phyloP scores from a whole-genome alignment of 1,140 invertebrate genomes.

The Homarus americanus region DNA sequence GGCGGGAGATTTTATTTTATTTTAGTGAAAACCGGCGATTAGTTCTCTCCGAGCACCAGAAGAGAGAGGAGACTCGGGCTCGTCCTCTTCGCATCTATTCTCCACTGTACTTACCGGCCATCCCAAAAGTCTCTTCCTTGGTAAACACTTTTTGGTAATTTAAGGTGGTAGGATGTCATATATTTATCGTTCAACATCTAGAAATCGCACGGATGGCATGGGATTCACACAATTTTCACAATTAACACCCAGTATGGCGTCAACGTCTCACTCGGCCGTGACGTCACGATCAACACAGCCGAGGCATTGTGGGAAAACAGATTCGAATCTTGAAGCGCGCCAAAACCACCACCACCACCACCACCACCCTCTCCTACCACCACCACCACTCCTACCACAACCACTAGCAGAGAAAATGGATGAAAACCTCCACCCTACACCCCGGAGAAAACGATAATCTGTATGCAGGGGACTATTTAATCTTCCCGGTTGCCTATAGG shows the following conservation, averaged over 20 bases:
- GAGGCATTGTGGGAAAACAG: constrained; percentile 62
- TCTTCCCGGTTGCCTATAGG: too few species aligned
- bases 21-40: constrained; percentile 26
- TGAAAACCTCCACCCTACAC: too few species aligned
- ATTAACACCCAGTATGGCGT: constrained; percentile 69
- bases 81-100: constrained; percentile 52
- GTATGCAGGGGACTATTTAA: too few species aligned
- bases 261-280: constrained; percentile 38
- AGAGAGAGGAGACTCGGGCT: constrained; percentile 34
- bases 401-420: too few species aligned
- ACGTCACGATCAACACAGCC: constrained; percentile 68
- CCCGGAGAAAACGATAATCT: too few species aligned
- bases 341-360: neutral
- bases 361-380: too few species aligned
- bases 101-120: constrained; percentile 69
- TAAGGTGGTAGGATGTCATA: constrained; percentile 56
- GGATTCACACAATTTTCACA: constrained; percentile 52
- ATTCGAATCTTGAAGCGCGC: constrained; percentile 27
- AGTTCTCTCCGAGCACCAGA: constrained; percentile 12
- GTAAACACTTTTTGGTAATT: constrained; percentile 49
- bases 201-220: constrained; percentile 60
- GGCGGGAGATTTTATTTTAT: constrained; percentile 30
- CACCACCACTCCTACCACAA: neutral
- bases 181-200: constrained; percentile 71
- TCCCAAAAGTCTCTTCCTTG: constrained; percentile 54